phyloP scores from a whole-genome alignment of 2,888 invertebrate genomes.

The Drosophila histrio region DNA sequence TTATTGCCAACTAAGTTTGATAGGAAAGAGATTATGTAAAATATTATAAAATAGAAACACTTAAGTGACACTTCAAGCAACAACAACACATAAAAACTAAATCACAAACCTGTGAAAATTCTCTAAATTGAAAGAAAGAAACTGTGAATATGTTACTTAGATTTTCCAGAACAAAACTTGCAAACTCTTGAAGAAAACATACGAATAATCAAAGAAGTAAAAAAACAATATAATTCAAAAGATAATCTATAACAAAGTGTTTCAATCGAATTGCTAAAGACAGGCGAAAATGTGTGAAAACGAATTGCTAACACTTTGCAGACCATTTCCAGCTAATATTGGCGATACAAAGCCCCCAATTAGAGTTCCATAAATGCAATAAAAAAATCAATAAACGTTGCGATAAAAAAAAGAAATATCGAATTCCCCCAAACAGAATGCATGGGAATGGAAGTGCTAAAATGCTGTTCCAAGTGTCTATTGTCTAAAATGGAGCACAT shows the following conservation, averaged over 20 bases:
- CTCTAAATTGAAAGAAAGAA: background rate
- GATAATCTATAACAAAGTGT: slow-evolving; percentile 12
- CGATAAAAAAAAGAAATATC: slow-evolving; percentile 7
- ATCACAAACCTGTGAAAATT: background rate
- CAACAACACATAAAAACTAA: background rate
- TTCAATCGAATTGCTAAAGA: slow-evolving; percentile 33
- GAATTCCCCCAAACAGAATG: slow-evolving; percentile 11
- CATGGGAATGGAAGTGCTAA: slow-evolving; percentile 52
- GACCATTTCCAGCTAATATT: slow-evolving; percentile 61
- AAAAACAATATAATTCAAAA: background rate
- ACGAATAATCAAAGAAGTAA: background rate
- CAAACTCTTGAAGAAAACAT: background rate
- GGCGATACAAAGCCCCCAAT: slow-evolving; percentile 69
- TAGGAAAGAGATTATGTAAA: no score
- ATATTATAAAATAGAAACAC: no score
- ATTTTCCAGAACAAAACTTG: background rate
- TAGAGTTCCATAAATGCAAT: slow-evolving; percentile 51
- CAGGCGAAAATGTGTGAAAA: slow-evolving; percentile 56
- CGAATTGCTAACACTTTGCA: slow-evolving; percentile 8
- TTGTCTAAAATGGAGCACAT: slow-evolving; percentile 54
- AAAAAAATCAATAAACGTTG: slow-evolving; percentile 25
- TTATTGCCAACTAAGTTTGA: no score
- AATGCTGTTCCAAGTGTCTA: slow-evolving; percentile 19
- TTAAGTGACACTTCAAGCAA: background rate
- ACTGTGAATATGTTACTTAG: background rate